A percentile compares a stretch with the other conserved stretches of the same genome.
phyloP scores from a whole-genome alignment of 2,113 vertebrate genomes.

The Mesitornis unicolor region DNA sequence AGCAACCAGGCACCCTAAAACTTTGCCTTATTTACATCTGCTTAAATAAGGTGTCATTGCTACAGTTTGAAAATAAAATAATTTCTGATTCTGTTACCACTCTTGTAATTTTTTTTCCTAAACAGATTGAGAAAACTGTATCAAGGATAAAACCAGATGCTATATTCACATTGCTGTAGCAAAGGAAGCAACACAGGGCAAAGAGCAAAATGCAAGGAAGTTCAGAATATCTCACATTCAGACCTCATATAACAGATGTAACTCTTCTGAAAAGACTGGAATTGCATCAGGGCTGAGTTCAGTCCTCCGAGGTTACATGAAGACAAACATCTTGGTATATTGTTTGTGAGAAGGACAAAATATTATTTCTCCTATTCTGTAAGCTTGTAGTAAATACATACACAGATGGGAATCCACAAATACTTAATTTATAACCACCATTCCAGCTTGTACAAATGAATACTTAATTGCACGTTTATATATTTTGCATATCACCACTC shows the following conservation, averaged over 20 bases:
- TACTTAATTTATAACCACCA: not conserved
- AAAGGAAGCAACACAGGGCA: not conserved
- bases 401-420: not conserved
- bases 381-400: not conserved
- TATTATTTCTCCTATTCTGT: not conserved
- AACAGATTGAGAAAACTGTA: not conserved
- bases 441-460: slow-evolving; percentile 1
- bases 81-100: not conserved
- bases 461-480: slow-evolving; percentile 4
- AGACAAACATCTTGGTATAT: not conserved
- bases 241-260: not conserved
- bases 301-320: not conserved
- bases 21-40: not conserved
- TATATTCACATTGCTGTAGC: not conserved
- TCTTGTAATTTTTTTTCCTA: not conserved
- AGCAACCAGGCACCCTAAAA: not conserved
- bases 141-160: not conserved
- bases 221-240: not conserved
- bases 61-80: not conserved
- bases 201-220: not conserved
- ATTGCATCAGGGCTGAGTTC: not conserved
- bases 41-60: not conserved
- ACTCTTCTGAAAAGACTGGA: not conserved
- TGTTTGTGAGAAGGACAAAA: not conserved
- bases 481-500: not conserved